Conservation (phyloP, 2,888 invertebrate species). For the Xestoiulus laeticollis region DNA sequence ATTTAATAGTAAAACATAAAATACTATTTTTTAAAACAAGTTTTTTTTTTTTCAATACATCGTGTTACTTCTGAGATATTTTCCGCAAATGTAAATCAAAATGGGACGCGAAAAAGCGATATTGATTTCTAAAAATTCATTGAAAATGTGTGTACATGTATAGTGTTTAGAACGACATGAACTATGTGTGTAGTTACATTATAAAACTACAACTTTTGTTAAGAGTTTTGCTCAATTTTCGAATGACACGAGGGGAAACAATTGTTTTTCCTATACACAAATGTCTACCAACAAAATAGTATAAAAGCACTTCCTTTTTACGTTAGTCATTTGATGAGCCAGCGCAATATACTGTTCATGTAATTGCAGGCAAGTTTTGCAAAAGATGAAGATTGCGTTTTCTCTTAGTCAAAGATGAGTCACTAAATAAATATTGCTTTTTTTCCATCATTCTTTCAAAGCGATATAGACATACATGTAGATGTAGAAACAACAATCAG, state of each 20-base stretch:
- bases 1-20: background rate
- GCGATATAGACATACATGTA: background rate
- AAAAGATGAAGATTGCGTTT: background rate
- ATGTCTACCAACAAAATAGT: background rate
- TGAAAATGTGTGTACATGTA: no score
- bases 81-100: background rate
- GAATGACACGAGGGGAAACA: background rate
- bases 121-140: no score
- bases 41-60: background rate
- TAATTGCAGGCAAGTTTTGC: background rate
- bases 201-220: background rate
- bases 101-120: background rate
- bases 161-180: no score
- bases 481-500: background rate
- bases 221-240: background rate
- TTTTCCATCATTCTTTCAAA: background rate
- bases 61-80: no score
- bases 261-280: background rate
- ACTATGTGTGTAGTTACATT: background rate
- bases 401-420: background rate
- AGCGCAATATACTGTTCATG: background rate
- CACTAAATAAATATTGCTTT: background rate
- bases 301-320: background rate
- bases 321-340: slow-evolving; percentile 3
- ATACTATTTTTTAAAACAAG: background rate